Conservation (phyloP, 2,888 invertebrate species). For the Rapana venosa region DNA sequence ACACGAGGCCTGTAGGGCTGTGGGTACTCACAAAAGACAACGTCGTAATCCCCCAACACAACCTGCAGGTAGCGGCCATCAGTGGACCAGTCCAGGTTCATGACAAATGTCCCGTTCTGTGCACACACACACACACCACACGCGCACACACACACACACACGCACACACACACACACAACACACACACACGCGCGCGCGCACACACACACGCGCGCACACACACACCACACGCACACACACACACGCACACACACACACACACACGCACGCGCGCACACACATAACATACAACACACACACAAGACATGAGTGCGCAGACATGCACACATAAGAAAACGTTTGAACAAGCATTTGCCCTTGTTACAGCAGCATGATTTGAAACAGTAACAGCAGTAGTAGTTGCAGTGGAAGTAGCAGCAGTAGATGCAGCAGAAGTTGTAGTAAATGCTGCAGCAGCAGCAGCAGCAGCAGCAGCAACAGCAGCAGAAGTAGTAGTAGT, state of each 20-base stretch:
- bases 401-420: not conserved
- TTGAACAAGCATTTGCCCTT: too few relatives aligned
- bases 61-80: constrained; percentile 93
- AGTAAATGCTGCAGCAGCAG: not conserved
- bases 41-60: constrained; percentile 92
- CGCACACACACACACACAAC: constrained; percentile 13
- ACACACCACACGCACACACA: too few relatives aligned
- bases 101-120: constrained; percentile 80
- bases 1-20: not conserved
- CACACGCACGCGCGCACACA: too few relatives aligned
- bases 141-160: constrained; percentile 15
- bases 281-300: too few relatives aligned
- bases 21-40: constrained; percentile 88
- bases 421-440: not conserved
- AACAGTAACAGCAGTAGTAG: too few relatives aligned
- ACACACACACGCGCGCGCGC: not conserved
- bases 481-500: not conserved
- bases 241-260: too few relatives aligned
- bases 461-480: not conserved
- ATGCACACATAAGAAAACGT: too few relatives aligned
- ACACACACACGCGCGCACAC: not conserved
- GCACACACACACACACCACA: not conserved
- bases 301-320: too few relatives aligned
- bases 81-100: constrained; percentile 93
- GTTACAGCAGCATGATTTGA: too few relatives aligned